Evolutionary conservation across 2,797 vertebrate species (phyloP).

Genomic region (Ceryle rudis): DNA sequence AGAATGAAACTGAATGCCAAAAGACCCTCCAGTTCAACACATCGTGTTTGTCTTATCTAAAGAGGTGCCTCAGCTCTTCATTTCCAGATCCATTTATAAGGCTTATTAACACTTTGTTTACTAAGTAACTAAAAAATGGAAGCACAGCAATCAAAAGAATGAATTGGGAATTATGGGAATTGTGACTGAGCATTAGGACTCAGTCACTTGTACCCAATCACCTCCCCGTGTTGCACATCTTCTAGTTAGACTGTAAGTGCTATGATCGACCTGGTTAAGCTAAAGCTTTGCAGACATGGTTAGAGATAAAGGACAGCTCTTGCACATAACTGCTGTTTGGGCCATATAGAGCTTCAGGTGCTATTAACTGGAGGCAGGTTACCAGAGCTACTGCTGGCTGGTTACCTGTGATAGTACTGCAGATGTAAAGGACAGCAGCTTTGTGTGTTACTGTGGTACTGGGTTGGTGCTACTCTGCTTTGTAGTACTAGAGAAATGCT

Average conservation of each 20-base stretch:
- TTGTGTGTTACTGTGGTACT: fast-evolving
- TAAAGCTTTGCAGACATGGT: background rate
- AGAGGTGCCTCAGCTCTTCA: background rate
- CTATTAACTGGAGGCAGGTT: background rate
- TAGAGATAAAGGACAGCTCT: background rate
- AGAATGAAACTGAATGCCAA: background rate
- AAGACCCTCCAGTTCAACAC: background rate
- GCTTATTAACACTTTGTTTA: background rate
- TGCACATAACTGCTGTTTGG: background rate
- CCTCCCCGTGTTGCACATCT: background rate
- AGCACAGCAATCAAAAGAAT: background rate
- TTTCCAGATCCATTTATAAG: background rate
- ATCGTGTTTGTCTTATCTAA: background rate
- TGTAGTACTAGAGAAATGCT: background rate
- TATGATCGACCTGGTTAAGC: background rate
- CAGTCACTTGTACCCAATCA: background rate
- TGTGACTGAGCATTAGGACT: background rate
- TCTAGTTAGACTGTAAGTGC: background rate
- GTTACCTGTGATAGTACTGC: background rate
- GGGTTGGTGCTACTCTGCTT: background rate
- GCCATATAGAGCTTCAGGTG: background rate
- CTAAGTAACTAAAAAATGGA: background rate
- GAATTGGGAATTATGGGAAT: background rate
- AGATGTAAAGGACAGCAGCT: background rate
- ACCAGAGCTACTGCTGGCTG: background rate